These are phyloP conservation scores for Portevinia maculata DNA, from an alignment of 2,888 invertebrate species.

Conservation along the genomic window DNA sequence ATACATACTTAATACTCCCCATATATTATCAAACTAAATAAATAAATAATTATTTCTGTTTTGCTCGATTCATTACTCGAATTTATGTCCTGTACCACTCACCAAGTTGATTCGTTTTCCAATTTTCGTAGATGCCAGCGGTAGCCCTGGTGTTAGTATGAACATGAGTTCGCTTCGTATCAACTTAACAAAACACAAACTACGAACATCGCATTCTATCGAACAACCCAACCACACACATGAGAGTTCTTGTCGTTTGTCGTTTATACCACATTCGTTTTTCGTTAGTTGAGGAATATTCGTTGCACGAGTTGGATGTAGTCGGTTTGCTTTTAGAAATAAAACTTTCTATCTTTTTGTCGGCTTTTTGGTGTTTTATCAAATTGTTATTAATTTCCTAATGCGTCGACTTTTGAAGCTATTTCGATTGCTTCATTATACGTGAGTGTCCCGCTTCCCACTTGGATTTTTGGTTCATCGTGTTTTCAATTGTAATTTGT, in stretches of 20 bases:
- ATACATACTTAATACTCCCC: no score
- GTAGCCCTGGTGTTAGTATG: neutral
- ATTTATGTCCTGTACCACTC: no score
- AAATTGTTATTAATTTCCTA: constrained; percentile 41
- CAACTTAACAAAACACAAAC: neutral
- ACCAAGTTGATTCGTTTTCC: neutral
- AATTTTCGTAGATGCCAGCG: neutral
- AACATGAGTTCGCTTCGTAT: neutral
- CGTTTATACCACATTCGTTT: neutral
- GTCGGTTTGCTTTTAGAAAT: constrained; percentile 15
- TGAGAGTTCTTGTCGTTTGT: constrained; percentile 12
- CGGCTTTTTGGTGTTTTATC: constrained; percentile 25
- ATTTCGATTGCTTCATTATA: constrained; percentile 58
- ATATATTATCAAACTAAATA: no score
- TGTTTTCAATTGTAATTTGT: constrained; percentile 60
- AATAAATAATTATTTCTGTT: no score
- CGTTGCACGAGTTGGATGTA: constrained; percentile 25
- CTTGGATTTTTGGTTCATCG: constrained; percentile 19
- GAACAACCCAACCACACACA: constrained; percentile 27
- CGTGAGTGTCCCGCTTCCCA: constrained; percentile 7
- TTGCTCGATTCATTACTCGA: no score
- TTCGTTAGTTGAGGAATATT: constrained; percentile 49
- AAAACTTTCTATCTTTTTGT: constrained; percentile 25
- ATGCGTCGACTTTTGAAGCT: constrained; percentile 37
- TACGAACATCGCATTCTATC: neutral